Percentiles rank a stretch among this genome's conserved stretches.
phyloP scores from a whole-genome alignment of 2,888 invertebrate species.

The Nymphalis polychloros region DNA sequence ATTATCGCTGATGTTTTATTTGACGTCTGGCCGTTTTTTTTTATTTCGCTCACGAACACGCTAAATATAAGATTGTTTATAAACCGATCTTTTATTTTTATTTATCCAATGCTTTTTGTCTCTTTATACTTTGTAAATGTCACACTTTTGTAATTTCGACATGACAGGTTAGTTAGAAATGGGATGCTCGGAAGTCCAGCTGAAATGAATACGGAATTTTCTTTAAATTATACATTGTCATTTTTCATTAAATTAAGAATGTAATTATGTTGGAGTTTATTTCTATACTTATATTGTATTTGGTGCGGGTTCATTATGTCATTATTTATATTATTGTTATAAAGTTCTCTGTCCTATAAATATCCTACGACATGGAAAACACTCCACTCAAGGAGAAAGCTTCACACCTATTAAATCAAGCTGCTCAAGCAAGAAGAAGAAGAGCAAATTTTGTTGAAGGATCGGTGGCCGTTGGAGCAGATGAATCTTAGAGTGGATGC shows the following conservation, averaged over 20 bases:
- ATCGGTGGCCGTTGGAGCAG: too few species aligned
- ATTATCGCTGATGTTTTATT: conserved; percentile 63
- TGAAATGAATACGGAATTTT: background rate
- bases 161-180: conserved; percentile 14
- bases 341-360: too few species aligned
- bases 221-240: background rate
- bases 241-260: background rate
- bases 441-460: too few species aligned
- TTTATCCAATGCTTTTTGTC: conserved; percentile 14
- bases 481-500: too few species aligned
- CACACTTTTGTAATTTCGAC: conserved; percentile 24
- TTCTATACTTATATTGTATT: background rate
- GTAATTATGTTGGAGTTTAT: background rate
- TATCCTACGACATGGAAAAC: too few species aligned
- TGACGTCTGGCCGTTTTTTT: conserved; percentile 54
- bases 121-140: conserved; percentile 27
- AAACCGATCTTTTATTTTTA: conserved; percentile 32
- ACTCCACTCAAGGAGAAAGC: too few species aligned
- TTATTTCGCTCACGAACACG: conserved; percentile 40
- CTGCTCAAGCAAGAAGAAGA: too few species aligned
- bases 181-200: background rate
- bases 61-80: conserved; percentile 45
- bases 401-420: too few species aligned
- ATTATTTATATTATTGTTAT: too few species aligned
- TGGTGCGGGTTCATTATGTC: too few species aligned